Evolutionary conservation across 2,888 invertebrate species (phyloP).

Genomic region (Melanophora roralis): DNA sequence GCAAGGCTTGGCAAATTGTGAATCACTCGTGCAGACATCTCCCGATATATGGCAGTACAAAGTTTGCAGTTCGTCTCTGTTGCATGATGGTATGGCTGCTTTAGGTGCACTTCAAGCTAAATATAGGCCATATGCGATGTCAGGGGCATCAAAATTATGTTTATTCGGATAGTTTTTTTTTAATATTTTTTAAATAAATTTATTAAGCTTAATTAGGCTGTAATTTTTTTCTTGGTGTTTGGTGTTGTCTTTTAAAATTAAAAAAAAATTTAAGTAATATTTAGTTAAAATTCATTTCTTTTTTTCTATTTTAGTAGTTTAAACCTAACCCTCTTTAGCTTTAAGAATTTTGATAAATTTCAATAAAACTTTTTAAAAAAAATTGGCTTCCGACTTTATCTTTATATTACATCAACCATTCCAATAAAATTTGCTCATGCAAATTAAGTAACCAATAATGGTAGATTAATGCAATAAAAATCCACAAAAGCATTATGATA

Average conservation of each 20-base stretch:
- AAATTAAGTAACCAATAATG: slow-evolving; percentile 16
- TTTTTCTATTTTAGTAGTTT: too few species aligned
- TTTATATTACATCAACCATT: background rate
- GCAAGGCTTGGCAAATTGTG: slow-evolving; percentile 49
- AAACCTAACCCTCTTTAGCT: too few species aligned
- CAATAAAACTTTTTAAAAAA: background rate
- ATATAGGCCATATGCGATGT: slow-evolving; percentile 34
- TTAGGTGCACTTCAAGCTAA: slow-evolving; percentile 42
- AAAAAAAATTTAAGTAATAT: too few species aligned
- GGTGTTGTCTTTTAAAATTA: too few species aligned
- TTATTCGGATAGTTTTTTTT: slow-evolving; percentile 47
- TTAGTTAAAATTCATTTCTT: too few species aligned
- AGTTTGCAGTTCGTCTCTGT: slow-evolving; percentile 47
- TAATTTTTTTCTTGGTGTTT: too few species aligned
- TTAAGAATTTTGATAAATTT: background rate
- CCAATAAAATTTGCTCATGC: slow-evolving; percentile 4
- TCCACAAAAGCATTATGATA: background rate
- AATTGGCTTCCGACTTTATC: background rate
- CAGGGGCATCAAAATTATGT: slow-evolving; percentile 5
- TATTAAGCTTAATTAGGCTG: too few species aligned
- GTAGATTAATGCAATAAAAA: slow-evolving; percentile 19
- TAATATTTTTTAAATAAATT: too few species aligned
- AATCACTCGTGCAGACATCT: slow-evolving; percentile 16
- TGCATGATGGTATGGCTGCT: slow-evolving; percentile 46
- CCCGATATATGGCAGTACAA: slow-evolving; percentile 59